Evolutionary conservation across 2,888 invertebrate genomes (phyloP).

Genomic region (Eilema griseolum): DNA sequence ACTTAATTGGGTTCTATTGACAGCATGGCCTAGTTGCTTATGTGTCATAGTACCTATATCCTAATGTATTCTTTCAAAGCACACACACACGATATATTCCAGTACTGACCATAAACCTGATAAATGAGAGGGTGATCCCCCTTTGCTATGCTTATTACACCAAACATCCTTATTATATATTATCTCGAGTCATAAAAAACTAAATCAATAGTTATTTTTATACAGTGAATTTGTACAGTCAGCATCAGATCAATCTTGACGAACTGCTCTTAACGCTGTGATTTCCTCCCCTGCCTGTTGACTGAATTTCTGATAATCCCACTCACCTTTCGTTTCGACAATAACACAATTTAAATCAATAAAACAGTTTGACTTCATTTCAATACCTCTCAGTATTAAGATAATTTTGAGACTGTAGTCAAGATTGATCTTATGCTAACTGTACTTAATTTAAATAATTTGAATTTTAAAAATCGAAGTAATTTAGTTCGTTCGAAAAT

Average conservation of each 20-base stretch:
- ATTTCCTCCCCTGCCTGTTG: no score
- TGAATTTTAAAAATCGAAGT: not conserved
- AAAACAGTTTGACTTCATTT: no score
- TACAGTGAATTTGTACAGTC: not conserved
- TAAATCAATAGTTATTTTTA: not conserved
- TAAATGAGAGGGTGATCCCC: not conserved
- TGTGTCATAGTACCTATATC: not conserved
- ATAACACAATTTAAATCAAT: no score
- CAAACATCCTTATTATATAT: slow-evolving; percentile 1
- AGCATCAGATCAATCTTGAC: no score
- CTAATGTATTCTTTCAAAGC: not conserved
- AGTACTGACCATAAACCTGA: not conserved
- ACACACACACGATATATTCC: not conserved
- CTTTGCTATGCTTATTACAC: not conserved
- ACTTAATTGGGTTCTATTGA: slow-evolving; percentile 6
- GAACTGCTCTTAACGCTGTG: no score
- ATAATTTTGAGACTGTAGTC: no score
- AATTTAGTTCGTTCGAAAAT: not conserved
- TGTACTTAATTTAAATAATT: not conserved
- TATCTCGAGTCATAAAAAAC: not conserved
- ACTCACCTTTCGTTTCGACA: no score
- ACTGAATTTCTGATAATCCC: no score
- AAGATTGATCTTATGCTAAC: no score
- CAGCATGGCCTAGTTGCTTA: not conserved
- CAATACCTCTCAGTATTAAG: no score